phyloP scores from a whole-genome alignment of 2,113 vertebrate genomes.

The Scolopax mira region DNA sequence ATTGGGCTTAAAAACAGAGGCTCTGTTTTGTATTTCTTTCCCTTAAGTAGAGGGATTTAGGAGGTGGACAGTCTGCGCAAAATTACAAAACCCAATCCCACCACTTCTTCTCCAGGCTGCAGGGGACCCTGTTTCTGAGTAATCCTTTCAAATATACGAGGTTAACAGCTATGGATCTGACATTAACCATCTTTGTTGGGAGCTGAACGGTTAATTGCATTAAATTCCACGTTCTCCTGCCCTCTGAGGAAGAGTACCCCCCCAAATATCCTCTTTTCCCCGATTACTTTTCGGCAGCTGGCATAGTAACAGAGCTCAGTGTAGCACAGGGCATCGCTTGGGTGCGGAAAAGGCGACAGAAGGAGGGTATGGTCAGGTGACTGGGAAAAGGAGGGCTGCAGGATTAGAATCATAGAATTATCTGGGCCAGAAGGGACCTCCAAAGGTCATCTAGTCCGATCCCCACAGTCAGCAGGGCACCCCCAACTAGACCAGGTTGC shows the following conservation, averaged over 20 bases:
- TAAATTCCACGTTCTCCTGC: not conserved
- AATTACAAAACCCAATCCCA: accelerated
- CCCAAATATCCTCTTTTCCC: no score
- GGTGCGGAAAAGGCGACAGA: accelerated
- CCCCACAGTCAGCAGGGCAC: no score
- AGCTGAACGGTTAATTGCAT: not conserved
- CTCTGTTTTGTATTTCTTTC: not conserved
- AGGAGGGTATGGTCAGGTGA: no score
- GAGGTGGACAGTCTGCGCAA: accelerated
- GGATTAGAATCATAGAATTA: no score
- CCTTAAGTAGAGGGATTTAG: not conserved
- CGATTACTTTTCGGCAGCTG: not conserved
- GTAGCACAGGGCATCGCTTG: not conserved
- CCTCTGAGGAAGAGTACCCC: not conserved
- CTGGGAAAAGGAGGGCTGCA: not conserved
- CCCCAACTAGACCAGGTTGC: no score
- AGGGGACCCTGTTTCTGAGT: accelerated
- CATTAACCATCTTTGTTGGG: not conserved
- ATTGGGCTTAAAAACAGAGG: not conserved
- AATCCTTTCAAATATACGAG: not conserved
- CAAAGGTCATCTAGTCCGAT: no score
- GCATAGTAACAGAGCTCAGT: not conserved
- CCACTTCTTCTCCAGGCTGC: not conserved
- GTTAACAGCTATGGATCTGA: not conserved
- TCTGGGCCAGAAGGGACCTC: no score